Evolutionary conservation across 2,797 vertebrate genomes (phyloP).

Genomic region (Sardinella longiceps): DNA sequence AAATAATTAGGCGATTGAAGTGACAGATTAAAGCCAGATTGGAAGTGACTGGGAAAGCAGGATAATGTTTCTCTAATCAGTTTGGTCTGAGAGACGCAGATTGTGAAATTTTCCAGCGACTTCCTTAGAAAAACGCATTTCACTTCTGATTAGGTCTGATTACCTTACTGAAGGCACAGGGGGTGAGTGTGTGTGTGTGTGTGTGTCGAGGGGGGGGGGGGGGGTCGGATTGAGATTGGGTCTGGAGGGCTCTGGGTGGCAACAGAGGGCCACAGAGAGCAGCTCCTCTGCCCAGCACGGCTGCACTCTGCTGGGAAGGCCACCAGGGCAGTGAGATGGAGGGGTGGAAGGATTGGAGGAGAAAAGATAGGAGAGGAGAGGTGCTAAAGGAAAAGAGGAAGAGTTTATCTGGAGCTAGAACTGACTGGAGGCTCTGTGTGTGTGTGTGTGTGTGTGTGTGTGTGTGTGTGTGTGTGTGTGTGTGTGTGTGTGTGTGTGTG

Average conservation of each 20-base stretch:
- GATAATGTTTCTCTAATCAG: slow-evolving; percentile 88
- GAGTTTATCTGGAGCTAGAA: neutral
- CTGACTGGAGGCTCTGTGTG: slow-evolving; percentile 19
- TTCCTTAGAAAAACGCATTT: slow-evolving; percentile 88
- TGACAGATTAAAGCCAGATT: slow-evolving; percentile 87
- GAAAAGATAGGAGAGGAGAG: neutral
- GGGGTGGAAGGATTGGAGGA: neutral
- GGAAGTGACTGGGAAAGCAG: slow-evolving; percentile 85
- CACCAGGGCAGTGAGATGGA: neutral
- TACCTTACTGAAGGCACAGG: slow-evolving; percentile 68
- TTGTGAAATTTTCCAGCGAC: slow-evolving; percentile 88
- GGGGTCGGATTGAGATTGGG: slow-evolving; percentile 30
- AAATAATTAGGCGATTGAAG: slow-evolving; percentile 85
- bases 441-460: neutral
- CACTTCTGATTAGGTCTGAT: slow-evolving; percentile 82
- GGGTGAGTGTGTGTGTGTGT: slow-evolving; percentile 62
- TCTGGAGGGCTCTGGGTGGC: neutral
- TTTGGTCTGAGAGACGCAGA: slow-evolving; percentile 84
- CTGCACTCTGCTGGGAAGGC: neutral
- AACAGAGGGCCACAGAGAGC: neutral
- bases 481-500: too few relatives aligned
- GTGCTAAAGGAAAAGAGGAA: neutral
- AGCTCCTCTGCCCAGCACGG: neutral
- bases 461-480: neutral
- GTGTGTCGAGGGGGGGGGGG: slow-evolving; percentile 65